Conservation (phyloP, 1,140 invertebrate species). For the Aporrectodea caliginosa region DNA sequence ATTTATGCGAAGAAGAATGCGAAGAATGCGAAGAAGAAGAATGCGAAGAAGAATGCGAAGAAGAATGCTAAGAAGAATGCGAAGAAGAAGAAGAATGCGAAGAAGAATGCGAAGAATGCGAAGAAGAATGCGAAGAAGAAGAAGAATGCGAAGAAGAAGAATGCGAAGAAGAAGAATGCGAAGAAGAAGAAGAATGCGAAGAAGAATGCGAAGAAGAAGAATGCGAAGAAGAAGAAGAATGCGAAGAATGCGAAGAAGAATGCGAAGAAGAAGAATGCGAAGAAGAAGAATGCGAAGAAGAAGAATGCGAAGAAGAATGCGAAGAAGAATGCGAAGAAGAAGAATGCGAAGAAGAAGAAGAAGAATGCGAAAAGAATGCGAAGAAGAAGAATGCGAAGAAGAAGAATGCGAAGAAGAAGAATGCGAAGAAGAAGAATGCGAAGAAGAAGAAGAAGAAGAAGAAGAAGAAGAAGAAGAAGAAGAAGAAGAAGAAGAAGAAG, state of each 20-base stretch:
- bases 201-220: neutral
- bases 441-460: neutral
- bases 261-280: neutral
- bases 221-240: neutral
- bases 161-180: neutral
- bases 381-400: neutral
- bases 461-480: neutral
- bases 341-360: neutral
- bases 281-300: neutral
- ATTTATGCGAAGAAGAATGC: too few relatives aligned
- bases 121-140: neutral
- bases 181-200: neutral
- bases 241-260: neutral
- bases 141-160: neutral
- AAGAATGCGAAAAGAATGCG: neutral
- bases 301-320: neutral
- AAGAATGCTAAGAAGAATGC: neutral
- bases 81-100: neutral
- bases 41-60: too few relatives aligned
- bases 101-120: neutral
- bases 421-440: neutral
- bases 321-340: neutral
- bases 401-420: neutral
- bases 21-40: too few relatives aligned
- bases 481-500: neutral